Percentiles rank a stretch among this genome's conserved stretches.
Conservation (phyloP, 2,888 invertebrate genomes). For the Desoria tigrina region DNA sequence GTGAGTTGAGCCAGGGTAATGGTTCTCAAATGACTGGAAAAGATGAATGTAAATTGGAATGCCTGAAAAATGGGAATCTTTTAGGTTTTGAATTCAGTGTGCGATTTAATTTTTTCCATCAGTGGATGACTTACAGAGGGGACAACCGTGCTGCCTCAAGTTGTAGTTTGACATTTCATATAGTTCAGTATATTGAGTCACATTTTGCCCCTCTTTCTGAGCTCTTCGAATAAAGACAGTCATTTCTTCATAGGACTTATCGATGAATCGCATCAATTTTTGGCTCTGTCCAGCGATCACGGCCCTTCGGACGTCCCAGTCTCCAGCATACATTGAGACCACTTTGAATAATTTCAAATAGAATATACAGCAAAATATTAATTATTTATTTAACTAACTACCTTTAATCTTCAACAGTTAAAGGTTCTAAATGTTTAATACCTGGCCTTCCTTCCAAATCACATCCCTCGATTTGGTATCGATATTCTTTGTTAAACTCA, state of each 20-base stretch:
- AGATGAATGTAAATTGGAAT: too few species aligned
- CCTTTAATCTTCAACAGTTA: too few species aligned
- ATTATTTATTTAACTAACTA: too few species aligned
- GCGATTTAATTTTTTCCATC: too few species aligned
- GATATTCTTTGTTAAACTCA: neutral
- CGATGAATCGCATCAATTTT: neutral
- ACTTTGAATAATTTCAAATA: too few species aligned
- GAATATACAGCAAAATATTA: neutral
- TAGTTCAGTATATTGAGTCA: slow-evolving; percentile 28
- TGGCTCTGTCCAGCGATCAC: neutral
- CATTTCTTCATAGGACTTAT: neutral
- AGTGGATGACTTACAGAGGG: too few species aligned
- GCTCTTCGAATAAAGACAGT: neutral
- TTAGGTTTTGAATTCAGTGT: too few species aligned
- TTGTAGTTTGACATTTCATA: slow-evolving; percentile 31
- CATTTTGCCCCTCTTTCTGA: slow-evolving; percentile 3
- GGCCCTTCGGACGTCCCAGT: slow-evolving; percentile 10
- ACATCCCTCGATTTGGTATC: neutral
- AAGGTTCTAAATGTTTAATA: too few species aligned
- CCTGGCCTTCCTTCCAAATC: neutral
- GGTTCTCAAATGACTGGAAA: too few species aligned
- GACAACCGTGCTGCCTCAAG: too few species aligned
- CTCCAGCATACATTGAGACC: neutral
- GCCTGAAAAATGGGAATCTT: too few species aligned
- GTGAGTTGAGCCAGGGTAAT: too few species aligned